Evolutionary conservation across 2,888 invertebrate species (phyloP).

Genomic region (Entomobrya multifasciata): DNA sequence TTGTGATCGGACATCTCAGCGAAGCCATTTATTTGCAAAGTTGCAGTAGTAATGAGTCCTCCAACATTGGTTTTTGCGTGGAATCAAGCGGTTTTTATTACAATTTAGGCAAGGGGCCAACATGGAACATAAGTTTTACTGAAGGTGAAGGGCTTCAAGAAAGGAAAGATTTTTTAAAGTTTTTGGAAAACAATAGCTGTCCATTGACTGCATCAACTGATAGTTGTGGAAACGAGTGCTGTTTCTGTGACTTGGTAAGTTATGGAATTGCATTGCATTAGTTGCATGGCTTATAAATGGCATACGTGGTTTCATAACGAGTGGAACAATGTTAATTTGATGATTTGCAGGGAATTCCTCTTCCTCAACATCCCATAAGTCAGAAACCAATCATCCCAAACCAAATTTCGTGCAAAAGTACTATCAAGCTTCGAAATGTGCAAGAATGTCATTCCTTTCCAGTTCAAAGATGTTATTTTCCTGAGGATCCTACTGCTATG

Average conservation of each 20-base stretch:
- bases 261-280: background rate
- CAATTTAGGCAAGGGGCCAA: slow-evolving; percentile 18
- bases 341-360: slow-evolving; percentile 49
- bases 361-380: slow-evolving; percentile 48
- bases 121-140: slow-evolving; percentile 23
- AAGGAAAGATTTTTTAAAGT: slow-evolving; percentile 6
- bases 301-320: too few species aligned
- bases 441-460: background rate
- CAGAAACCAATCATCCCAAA: slow-evolving; percentile 4
- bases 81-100: slow-evolving; percentile 37
- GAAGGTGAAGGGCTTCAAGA: slow-evolving; percentile 27
- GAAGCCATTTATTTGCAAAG: slow-evolving; percentile 23
- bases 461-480: background rate
- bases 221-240: slow-evolving; percentile 68
- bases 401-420: slow-evolving; percentile 14
- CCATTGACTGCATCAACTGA: background rate
- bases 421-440: background rate
- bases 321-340: too few species aligned
- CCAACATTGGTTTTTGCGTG: slow-evolving; percentile 10
- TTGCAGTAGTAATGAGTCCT: background rate
- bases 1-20: too few species aligned
- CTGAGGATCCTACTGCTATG: background rate
- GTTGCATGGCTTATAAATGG: too few species aligned
- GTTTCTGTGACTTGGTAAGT: slow-evolving; percentile 76
- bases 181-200: slow-evolving; percentile 21